Percentiles rank a stretch among this genome's conserved stretches.
These are phyloP conservation scores for Caenorhabditis afra DNA, from an alignment of 2,888 invertebrate genomes.

Conservation along the genomic window DNA sequence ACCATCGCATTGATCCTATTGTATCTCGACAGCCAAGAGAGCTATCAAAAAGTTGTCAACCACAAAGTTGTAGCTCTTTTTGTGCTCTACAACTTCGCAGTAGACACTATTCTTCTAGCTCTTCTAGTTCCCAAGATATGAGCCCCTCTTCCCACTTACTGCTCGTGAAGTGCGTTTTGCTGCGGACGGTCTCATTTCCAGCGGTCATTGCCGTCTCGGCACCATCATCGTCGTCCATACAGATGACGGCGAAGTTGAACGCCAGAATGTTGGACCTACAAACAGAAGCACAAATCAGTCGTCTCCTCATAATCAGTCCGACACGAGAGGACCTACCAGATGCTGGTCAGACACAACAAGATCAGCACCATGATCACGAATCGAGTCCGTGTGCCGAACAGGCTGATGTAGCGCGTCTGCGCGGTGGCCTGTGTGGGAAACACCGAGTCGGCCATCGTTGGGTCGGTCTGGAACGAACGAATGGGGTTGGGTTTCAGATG, in stretches of 20 bases:
- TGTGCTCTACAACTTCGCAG: no score
- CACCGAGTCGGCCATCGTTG: slow-evolving; percentile 57
- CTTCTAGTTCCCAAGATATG: no score
- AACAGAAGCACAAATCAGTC: slow-evolving; percentile 50
- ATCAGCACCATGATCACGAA: slow-evolving; percentile 78
- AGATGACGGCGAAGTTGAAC: slow-evolving; percentile 80
- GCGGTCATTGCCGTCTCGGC: slow-evolving; percentile 4
- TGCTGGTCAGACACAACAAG: slow-evolving; percentile 76
- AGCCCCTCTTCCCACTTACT: no score
- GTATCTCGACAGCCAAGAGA: no score
- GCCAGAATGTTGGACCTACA: slow-evolving; percentile 76
- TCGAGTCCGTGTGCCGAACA: slow-evolving; percentile 78
- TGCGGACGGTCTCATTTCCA: slow-evolving; percentile 23
- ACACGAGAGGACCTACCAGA: slow-evolving; percentile 68
- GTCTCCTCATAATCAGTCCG: neutral
- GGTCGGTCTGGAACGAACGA: slow-evolving; percentile 17
- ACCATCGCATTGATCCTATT: no score
- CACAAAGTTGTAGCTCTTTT: no score
- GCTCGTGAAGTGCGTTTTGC: slow-evolving; percentile 52
- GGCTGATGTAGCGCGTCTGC: slow-evolving; percentile 65
- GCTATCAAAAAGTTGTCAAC: no score
- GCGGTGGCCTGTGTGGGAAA: slow-evolving; percentile 67
- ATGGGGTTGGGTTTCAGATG: neutral
- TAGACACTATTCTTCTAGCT: no score
- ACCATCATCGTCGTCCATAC: slow-evolving; percentile 69